These are phyloP conservation scores for Nothobranchius kuhntae DNA, from an alignment of 2,113 vertebrate species.

Conservation along the genomic window DNA sequence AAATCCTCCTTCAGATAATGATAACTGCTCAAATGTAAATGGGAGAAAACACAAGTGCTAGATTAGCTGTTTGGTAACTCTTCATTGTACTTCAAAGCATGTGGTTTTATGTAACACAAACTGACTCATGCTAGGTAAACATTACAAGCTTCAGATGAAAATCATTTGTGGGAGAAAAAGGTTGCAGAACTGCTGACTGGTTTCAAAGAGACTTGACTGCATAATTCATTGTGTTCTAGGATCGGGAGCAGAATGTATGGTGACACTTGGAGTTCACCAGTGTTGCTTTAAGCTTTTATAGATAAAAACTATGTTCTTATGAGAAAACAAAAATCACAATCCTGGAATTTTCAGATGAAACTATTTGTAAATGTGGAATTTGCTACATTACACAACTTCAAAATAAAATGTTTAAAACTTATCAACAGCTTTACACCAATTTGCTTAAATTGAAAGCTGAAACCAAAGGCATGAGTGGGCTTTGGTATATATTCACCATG, in stretches of 20 bases:
- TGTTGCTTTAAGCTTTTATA: neutral
- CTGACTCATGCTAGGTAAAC: conserved; percentile 2
- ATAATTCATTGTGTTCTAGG: neutral
- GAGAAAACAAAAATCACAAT: too few species aligned
- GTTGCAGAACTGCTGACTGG: neutral
- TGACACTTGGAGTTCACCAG: neutral
- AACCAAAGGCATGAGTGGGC: too few species aligned
- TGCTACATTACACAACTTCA: too few species aligned
- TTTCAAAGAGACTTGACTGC: neutral
- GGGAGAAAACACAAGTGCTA: conserved; percentile 25
- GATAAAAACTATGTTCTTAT: too few species aligned
- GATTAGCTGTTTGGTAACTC: conserved; percentile 35
- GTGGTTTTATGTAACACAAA: conserved; percentile 17
- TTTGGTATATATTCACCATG: too few species aligned
- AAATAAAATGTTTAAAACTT: too few species aligned
- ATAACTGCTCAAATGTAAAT: conserved; percentile 19
- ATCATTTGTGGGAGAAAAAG: neutral
- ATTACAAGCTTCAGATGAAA: conserved; percentile 15
- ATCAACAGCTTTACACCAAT: too few species aligned
- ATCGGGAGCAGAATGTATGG: neutral
- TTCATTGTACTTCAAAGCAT: conserved; percentile 37
- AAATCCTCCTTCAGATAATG: conserved; percentile 31
- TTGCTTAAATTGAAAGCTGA: too few species aligned
- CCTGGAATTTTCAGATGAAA: too few species aligned
- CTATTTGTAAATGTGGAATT: too few species aligned